Percentiles rank a stretch among this genome's conserved stretches.
Evolutionary conservation across 2,797 vertebrate genomes (phyloP).

Genomic region (Poecilia velifera): DNA sequence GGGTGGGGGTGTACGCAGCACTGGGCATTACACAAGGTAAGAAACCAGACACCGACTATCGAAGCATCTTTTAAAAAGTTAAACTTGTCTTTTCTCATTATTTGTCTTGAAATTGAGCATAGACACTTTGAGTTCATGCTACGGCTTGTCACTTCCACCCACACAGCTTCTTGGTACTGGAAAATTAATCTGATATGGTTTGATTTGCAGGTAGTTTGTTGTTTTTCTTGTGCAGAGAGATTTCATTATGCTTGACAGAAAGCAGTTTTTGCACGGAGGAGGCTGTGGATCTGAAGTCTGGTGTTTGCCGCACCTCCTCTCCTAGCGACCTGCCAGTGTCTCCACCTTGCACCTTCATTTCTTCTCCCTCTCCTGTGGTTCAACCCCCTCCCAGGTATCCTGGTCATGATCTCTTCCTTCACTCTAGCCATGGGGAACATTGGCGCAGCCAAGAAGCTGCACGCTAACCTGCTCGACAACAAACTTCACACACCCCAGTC

Average conservation of each 20-base stretch:
- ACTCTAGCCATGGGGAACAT: slow-evolving; percentile 89
- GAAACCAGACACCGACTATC: slow-evolving; percentile 12
- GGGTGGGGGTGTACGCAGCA: slow-evolving; percentile 91
- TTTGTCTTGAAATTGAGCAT: background rate
- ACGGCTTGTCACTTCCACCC: background rate
- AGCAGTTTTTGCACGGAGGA: background rate
- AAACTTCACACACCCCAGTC: slow-evolving; percentile 92
- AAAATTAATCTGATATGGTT: slow-evolving; percentile 16
- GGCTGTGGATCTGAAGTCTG: background rate
- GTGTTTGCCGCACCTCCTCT: slow-evolving; percentile 13
- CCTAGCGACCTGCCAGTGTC: slow-evolving; percentile 16
- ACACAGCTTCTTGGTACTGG: slow-evolving; percentile 15
- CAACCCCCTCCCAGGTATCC: slow-evolving; percentile 78
- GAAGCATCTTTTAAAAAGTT: background rate
- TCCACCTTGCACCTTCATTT: slow-evolving; percentile 15
- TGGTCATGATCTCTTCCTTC: slow-evolving; percentile 89
- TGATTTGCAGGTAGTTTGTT: slow-evolving; percentile 25
- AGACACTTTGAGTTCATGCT: background rate
- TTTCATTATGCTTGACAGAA: background rate
- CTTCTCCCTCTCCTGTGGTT: slow-evolving; percentile 36
- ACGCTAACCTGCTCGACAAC: slow-evolving; percentile 87
- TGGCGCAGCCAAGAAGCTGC: slow-evolving; percentile 85
- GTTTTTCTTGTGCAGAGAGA: background rate
- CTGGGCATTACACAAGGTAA: slow-evolving; percentile 93
- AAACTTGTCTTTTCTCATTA: background rate